phyloP scores from a whole-genome alignment of 2,113 vertebrate species.

The Mirza zaza region DNA sequence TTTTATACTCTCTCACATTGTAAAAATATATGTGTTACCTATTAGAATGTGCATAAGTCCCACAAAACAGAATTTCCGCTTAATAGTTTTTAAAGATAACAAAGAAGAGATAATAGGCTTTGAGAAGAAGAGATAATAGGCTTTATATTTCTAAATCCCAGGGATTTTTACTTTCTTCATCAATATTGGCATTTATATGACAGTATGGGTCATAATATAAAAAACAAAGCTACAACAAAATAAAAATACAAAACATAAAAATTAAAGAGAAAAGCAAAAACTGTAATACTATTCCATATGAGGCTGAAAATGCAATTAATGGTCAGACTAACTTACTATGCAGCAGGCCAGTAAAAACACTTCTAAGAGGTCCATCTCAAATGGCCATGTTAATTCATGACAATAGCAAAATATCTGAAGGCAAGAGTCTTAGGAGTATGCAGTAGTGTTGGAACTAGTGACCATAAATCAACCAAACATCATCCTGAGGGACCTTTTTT shows the following conservation, averaged over 20 bases:
- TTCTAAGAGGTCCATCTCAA: not conserved
- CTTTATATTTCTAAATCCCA: not conserved
- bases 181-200: not conserved
- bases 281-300: not conserved
- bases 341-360: not conserved
- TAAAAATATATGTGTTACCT: not conserved
- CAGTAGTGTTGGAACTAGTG: not conserved
- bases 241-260: not conserved
- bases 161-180: constrained; percentile 14
- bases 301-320: not conserved
- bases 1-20: not conserved
- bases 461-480: not conserved
- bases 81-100: not conserved
- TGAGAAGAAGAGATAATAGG: not conserved
- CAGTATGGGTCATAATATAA: not conserved
- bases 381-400: not conserved
- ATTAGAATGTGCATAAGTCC: not conserved
- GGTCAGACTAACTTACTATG: not conserved
- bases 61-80: not conserved
- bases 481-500: not conserved
- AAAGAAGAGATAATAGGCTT: not conserved
- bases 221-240: not conserved
- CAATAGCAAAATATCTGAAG: not conserved
- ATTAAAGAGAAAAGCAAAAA: not conserved
- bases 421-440: not conserved